Percentiles rank a stretch among this genome's conserved stretches.
phyloP scores from a whole-genome alignment of 2,797 vertebrate species.

The Harpagifer antarcticus region DNA sequence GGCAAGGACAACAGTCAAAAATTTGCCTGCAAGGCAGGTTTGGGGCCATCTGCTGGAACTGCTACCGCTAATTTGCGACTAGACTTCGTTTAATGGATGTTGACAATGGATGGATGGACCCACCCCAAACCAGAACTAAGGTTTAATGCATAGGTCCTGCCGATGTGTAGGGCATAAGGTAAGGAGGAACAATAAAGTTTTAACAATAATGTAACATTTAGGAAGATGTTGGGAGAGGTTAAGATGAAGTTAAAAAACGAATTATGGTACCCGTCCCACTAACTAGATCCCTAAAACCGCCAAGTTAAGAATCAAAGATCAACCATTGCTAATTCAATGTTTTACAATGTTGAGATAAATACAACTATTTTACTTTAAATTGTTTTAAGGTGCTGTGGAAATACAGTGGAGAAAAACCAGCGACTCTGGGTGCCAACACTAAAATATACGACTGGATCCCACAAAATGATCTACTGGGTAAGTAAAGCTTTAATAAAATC shows the following conservation, averaged over 20 bases:
- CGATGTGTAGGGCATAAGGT: not conserved
- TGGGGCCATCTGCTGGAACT: no score
- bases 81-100: no score
- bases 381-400: constrained; percentile 89
- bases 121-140: no score
- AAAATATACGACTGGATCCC: constrained; percentile 92
- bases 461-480: constrained; percentile 94
- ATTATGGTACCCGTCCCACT: not conserved
- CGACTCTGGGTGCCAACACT: constrained; percentile 88
- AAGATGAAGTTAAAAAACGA: not conserved
- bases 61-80: no score
- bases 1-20: no score
- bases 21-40: no score
- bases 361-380: not conserved
- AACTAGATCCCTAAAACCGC: no score
- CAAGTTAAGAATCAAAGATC: no score
- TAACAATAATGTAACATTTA: not conserved
- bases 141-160: not conserved
- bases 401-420: constrained; percentile 87
- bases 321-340: no score
- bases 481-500: constrained; percentile 2
- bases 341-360: not conserved
- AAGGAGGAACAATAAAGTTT: not conserved
- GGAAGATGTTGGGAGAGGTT: not conserved
- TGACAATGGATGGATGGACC: no score